Percentiles rank a stretch among this genome's conserved stretches.
Evolutionary conservation across 2,888 invertebrate species (phyloP).

Genomic region (Dynastes grantii): DNA sequence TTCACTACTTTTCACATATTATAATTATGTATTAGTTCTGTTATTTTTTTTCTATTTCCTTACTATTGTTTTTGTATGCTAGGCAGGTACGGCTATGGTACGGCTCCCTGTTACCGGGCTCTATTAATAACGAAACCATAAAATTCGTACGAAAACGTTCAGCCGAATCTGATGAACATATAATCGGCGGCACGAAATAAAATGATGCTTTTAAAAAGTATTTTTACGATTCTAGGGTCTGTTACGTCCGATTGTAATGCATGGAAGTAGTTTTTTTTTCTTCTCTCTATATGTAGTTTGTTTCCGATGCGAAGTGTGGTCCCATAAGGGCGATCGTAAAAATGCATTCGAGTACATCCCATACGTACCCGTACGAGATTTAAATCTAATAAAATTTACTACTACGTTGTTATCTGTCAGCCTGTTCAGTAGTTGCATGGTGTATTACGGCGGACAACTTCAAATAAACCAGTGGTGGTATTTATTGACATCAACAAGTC

Average conservation of each 20-base stretch:
- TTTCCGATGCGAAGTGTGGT: background rate
- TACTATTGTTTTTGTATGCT: too few relatives aligned
- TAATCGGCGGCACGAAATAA: background rate
- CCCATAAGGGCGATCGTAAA: constrained; percentile 15
- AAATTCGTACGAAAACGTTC: background rate
- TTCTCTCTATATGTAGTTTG: background rate
- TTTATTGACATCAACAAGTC: too few relatives aligned
- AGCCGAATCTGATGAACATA: background rate
- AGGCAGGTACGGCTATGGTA: too few relatives aligned
- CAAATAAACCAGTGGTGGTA: too few relatives aligned
- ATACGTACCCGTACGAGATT: background rate
- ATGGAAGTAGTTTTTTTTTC: background rate
- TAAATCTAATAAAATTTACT: constrained; percentile 21
- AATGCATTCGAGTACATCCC: constrained; percentile 17
- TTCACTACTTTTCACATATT: too few relatives aligned
- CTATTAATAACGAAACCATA: background rate
- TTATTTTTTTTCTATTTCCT: too few relatives aligned
- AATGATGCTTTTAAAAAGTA: constrained; percentile 1
- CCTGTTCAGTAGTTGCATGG: too few relatives aligned
- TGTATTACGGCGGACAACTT: too few relatives aligned
- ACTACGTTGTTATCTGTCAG: constrained; percentile 13
- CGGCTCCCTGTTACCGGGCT: too few relatives aligned
- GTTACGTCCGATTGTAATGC: constrained; percentile 5
- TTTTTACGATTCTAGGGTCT: constrained; percentile 36
- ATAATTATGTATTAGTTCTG: too few relatives aligned